A percentile compares a stretch with the other conserved stretches of the same genome.
Conservation (phyloP, 2,888 invertebrate species). For the Drosophila meridionalis region DNA sequence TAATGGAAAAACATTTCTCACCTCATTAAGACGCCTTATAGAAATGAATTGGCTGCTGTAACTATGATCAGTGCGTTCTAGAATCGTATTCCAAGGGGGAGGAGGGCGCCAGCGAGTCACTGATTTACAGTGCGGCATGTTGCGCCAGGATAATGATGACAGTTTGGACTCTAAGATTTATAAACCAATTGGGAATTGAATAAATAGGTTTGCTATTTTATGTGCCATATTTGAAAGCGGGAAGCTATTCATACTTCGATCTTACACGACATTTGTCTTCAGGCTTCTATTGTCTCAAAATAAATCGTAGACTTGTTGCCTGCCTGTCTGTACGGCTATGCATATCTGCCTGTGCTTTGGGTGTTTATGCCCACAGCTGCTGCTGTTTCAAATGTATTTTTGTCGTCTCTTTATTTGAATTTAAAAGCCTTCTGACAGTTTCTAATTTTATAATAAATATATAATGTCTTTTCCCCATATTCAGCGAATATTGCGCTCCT, state of each 20-base stretch:
- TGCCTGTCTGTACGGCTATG: background rate
- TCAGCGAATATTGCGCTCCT: background rate
- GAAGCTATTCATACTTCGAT: background rate
- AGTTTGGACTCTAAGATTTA: background rate
- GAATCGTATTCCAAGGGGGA: conserved; percentile 8
- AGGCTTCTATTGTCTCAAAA: conserved; percentile 3
- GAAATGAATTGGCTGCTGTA: no score
- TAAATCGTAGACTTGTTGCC: background rate
- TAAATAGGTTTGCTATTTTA: background rate
- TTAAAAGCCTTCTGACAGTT: conserved; percentile 29
- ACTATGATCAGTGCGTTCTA: conserved; percentile 1
- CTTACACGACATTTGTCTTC: background rate
- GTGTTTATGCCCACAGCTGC: conserved; percentile 7
- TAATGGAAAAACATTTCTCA: conserved; percentile 44
- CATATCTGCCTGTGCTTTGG: no score
- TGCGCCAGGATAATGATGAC: background rate
- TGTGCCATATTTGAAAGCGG: background rate
- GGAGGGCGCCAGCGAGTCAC: background rate
- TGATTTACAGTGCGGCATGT: background rate
- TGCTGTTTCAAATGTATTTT: conserved; percentile 16
- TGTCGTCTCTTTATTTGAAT: conserved; percentile 4
- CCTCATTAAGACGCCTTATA: background rate
- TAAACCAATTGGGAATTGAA: background rate
- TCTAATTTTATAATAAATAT: conserved; percentile 40
- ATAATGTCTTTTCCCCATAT: conserved; percentile 6